Percentiles rank a stretch among this genome's conserved stretches.
Evolutionary conservation across 2,113 vertebrate species (phyloP).

Genomic region (Agapornis roseicollis): DNA sequence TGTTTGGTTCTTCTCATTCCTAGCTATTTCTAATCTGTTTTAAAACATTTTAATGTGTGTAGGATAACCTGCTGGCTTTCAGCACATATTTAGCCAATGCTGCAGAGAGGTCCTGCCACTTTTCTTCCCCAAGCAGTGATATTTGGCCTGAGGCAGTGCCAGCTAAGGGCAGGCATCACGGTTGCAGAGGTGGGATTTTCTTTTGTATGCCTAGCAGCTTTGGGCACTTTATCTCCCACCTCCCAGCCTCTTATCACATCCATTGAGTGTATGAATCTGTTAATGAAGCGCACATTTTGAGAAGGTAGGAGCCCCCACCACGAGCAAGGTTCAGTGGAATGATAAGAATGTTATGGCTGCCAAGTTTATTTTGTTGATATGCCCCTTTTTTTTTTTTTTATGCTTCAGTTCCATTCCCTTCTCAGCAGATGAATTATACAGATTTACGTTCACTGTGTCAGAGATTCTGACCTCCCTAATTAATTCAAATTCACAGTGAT

Average conservation of each 20-base stretch:
- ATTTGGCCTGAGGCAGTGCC: background rate
- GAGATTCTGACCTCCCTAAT: background rate
- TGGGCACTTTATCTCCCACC: background rate
- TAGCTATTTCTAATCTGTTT: background rate
- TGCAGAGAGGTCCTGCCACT: background rate
- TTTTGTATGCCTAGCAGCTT: background rate
- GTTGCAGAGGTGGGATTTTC: background rate
- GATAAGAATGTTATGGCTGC: background rate
- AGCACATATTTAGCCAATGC: background rate
- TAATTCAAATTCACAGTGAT: conserved; percentile 2
- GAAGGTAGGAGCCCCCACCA: background rate
- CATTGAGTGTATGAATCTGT: background rate
- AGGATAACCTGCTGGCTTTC: background rate
- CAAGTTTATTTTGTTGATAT: background rate
- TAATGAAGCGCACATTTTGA: background rate
- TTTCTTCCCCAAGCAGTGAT: background rate
- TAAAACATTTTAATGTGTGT: accelerated
- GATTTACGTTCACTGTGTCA: background rate
- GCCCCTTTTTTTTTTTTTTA: background rate
- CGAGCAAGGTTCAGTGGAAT: accelerated
- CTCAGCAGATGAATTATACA: background rate
- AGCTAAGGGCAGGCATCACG: background rate
- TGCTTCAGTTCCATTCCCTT: background rate
- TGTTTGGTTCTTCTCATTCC: background rate
- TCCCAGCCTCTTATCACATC: background rate